phyloP scores from a whole-genome alignment of 2,797 vertebrate genomes.

The Staurois parvus region DNA sequence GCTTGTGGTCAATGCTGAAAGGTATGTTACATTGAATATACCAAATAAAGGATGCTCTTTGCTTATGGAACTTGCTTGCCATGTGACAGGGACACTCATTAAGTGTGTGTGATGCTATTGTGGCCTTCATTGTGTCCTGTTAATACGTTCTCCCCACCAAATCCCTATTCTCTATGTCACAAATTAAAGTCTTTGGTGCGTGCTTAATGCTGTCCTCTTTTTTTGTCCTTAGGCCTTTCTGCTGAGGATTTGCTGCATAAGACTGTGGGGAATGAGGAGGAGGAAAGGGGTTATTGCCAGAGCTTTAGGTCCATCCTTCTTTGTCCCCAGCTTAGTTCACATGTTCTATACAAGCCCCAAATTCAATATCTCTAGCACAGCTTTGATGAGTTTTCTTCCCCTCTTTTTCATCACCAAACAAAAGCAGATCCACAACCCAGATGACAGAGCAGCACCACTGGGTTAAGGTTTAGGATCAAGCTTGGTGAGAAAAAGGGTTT shows the following conservation, averaged over 20 bases:
- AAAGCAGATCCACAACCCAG: slow-evolving; percentile 57
- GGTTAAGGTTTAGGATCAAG: slow-evolving; percentile 53
- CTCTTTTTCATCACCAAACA: slow-evolving; percentile 55
- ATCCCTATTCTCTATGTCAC: slow-evolving; percentile 58
- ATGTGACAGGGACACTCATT: slow-evolving; percentile 40
- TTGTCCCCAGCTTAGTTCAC: slow-evolving; percentile 69
- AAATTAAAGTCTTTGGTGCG: slow-evolving; percentile 65
- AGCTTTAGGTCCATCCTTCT: slow-evolving; percentile 60
- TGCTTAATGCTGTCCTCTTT: slow-evolving; percentile 63
- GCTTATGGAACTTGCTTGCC: slow-evolving; percentile 21
- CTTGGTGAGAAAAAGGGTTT: slow-evolving; percentile 49
- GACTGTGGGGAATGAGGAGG: slow-evolving; percentile 37
- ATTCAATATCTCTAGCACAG: slow-evolving; percentile 66
- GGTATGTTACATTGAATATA: slow-evolving; percentile 14
- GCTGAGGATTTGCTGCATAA: slow-evolving; percentile 64
- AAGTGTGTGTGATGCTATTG: slow-evolving; percentile 52
- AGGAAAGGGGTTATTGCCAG: slow-evolving; percentile 47
- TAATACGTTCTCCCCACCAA: slow-evolving; percentile 60
- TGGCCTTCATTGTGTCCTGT: slow-evolving; percentile 53
- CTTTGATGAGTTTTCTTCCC: slow-evolving; percentile 68
- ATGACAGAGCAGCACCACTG: slow-evolving; percentile 55
- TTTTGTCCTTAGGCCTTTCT: slow-evolving; percentile 56
- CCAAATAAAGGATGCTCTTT: slow-evolving; percentile 22
- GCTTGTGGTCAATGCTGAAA: background rate
- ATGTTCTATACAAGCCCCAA: slow-evolving; percentile 66